These are phyloP conservation scores for Microcebus lehilahytsara DNA, from an alignment of 2,113 vertebrate genomes.

Conservation along the genomic window DNA sequence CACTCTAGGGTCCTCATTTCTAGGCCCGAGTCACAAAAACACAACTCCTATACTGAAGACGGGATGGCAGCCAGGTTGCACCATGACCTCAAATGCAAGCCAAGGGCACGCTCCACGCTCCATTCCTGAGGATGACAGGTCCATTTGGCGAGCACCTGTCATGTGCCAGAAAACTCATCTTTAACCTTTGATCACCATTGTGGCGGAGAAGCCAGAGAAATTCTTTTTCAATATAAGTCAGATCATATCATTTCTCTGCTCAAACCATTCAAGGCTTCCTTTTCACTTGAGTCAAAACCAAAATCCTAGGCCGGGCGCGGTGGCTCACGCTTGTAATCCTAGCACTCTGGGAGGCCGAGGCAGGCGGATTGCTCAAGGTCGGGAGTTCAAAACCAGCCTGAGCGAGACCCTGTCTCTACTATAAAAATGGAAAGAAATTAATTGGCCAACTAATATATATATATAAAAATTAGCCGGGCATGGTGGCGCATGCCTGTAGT, in stretches of 20 bases:
- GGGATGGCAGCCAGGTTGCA: background rate
- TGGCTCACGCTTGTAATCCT: no score
- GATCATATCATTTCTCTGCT: background rate
- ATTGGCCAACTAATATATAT: no score
- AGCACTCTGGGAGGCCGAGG: no score
- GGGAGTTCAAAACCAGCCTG: no score
- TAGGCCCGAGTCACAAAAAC: background rate
- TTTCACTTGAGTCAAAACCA: conserved; percentile 1
- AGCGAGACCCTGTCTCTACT: no score
- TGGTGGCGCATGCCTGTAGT: no score
- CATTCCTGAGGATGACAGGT: background rate
- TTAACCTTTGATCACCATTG: background rate
- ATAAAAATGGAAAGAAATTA: no score
- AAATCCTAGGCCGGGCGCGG: no score
- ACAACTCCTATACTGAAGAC: background rate
- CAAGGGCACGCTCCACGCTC: background rate
- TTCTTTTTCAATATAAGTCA: conserved; percentile 27
- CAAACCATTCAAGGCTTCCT: background rate
- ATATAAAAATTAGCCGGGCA: no score
- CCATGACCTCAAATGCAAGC: background rate
- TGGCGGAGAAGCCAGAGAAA: background rate
- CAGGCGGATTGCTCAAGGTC: no score
- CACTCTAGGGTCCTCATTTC: background rate
- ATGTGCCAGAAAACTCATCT: background rate
- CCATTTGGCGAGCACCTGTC: conserved; percentile 18